Conservation (phyloP, 2,797 vertebrate species). For the Limnodromus scolopaceus region DNA sequence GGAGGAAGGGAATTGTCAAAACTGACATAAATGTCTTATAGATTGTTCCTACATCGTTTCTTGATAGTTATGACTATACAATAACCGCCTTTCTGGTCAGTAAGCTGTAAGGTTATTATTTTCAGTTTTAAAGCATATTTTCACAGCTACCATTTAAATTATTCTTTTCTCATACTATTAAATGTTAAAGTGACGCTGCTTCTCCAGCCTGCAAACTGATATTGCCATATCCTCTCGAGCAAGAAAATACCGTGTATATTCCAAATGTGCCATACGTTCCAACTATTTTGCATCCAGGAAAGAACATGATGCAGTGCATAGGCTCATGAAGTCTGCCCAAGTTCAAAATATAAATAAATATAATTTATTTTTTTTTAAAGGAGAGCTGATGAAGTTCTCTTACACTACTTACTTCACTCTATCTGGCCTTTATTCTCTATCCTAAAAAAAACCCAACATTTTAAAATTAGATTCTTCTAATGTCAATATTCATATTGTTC, state of each 20-base stretch:
- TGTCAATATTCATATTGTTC: background rate
- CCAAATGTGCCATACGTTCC: background rate
- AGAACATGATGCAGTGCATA: background rate
- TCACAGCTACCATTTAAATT: background rate
- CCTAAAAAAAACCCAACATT: rapidly evolving
- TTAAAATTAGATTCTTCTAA: background rate
- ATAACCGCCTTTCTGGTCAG: background rate
- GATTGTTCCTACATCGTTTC: background rate
- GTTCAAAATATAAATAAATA: background rate
- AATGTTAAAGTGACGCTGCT: background rate
- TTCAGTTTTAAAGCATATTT: background rate
- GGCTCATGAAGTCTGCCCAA: background rate
- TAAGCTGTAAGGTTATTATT: background rate
- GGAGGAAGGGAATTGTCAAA: background rate
- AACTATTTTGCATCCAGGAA: background rate
- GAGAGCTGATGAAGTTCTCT: background rate
- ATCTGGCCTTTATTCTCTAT: background rate
- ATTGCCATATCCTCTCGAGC: background rate
- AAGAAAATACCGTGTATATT: background rate
- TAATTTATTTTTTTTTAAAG: background rate
- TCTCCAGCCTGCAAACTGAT: background rate
- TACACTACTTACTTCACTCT: background rate
- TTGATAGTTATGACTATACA: background rate
- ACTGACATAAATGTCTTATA: background rate
- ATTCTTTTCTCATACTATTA: background rate